Conservation (phyloP, 2,113 vertebrate species). For the Circaetus gallicus region DNA sequence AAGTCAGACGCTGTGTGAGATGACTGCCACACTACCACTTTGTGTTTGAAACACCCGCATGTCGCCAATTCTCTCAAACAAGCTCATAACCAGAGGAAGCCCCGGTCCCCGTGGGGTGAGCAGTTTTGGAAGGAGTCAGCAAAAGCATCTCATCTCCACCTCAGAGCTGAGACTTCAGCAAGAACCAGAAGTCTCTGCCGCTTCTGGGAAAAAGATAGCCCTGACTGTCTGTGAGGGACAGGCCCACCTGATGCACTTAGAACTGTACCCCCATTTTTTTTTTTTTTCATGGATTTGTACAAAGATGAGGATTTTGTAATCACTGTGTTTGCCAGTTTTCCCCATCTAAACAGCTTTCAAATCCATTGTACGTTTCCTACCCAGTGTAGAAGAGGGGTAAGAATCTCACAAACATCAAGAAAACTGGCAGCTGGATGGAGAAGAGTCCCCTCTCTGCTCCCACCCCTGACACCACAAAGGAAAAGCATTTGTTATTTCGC, state of each 20-base stretch:
- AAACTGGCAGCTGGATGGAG: not conserved
- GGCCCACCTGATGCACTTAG: not conserved
- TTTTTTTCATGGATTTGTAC: not conserved
- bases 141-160: not conserved
- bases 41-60: not conserved
- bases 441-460: not conserved
- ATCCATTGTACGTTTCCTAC: not conserved
- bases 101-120: accelerated
- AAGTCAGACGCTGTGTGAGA: not conserved
- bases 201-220: not conserved
- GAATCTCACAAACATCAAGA: not conserved
- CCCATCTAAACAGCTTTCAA: not conserved
- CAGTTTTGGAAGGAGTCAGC: not conserved
- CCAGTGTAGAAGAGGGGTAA: not conserved
- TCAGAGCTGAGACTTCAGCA: not conserved
- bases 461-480: not conserved
- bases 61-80: not conserved
- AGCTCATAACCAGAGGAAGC: not conserved
- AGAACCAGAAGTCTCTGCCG: not conserved
- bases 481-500: not conserved
- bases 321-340: not conserved
- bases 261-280: not conserved
- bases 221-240: not conserved
- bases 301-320: not conserved
- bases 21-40: not conserved